Percentiles rank a stretch among this genome's conserved stretches.
phyloP scores from a whole-genome alignment of 2,113 vertebrate species.

The Tyrannus savana region DNA sequence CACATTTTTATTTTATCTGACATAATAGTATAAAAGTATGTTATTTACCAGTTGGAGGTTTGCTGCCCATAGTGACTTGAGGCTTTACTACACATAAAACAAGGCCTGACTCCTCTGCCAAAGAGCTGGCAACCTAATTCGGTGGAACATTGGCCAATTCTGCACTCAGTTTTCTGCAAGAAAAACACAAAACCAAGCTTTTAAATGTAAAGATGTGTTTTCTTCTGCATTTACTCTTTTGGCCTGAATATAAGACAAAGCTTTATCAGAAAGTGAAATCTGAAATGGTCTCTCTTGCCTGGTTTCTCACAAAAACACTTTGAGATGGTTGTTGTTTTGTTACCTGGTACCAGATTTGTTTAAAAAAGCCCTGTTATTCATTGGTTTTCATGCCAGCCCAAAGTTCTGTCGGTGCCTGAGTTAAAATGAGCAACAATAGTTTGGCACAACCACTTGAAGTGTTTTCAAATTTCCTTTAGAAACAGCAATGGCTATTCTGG shows the following conservation, averaged over 20 bases:
- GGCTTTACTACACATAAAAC: not conserved
- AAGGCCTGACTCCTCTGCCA: not conserved
- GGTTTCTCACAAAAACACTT: not conserved
- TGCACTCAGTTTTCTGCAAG: not conserved
- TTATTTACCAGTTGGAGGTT: not conserved
- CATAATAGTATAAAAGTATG: not conserved
- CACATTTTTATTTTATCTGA: not conserved
- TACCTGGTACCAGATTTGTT: not conserved
- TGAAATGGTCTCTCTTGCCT: not conserved
- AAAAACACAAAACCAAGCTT: not conserved
- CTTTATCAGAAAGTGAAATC: not conserved
- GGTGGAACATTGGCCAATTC: not conserved
- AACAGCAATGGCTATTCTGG: not conserved
- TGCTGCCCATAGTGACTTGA: not conserved
- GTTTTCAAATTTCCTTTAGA: not conserved
- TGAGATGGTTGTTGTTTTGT: not conserved
- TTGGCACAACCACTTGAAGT: not conserved
- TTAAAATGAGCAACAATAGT: not conserved
- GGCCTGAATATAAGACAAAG: not conserved
- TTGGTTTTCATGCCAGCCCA: not conserved
- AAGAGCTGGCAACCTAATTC: not conserved
- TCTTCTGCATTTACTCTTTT: not conserved
- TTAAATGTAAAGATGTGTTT: not conserved
- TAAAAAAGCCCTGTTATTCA: not conserved
- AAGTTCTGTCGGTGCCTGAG: not conserved